Conservation (phyloP, 2,888 invertebrate species). For the Melanargia galathea region DNA sequence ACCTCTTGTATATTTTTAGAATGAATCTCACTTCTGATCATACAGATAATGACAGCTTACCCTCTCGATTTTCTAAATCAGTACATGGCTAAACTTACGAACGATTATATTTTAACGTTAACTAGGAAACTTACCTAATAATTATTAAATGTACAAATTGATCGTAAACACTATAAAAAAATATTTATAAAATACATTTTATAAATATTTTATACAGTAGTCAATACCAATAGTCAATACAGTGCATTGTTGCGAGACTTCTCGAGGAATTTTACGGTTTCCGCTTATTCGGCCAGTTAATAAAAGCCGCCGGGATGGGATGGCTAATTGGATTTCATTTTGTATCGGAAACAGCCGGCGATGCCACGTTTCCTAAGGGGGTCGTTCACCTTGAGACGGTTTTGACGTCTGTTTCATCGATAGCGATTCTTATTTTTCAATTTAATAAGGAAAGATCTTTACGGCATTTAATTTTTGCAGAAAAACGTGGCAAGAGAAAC, state of each 20-base stretch:
- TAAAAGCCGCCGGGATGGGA: conserved; percentile 67
- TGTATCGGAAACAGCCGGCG: conserved; percentile 63
- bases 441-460: not conserved
- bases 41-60: no score
- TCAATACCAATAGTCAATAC: not conserved
- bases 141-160: no score
- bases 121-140: no score
- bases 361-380: conserved; percentile 56
- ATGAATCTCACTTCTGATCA: no score
- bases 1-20: no score
- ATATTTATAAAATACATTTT: no score
- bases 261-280: conserved; percentile 54
- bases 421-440: not conserved
- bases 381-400: conserved; percentile 57
- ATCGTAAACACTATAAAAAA: no score
- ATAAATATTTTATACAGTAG: no score
- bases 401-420: conserved; percentile 6
- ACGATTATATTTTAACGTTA: no score
- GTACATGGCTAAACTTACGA: no score
- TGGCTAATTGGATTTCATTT: conserved; percentile 75
- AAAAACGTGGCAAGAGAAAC: no score
- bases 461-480: not conserved
- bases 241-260: conserved; percentile 8
- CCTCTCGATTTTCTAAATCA: no score
- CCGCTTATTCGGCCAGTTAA: conserved; percentile 63